Evolutionary conservation across 1,140 invertebrate species (phyloP), one percentile per base, ranked within the genome.

Genomic region (Anagrus nilaparvatae): DNA sequence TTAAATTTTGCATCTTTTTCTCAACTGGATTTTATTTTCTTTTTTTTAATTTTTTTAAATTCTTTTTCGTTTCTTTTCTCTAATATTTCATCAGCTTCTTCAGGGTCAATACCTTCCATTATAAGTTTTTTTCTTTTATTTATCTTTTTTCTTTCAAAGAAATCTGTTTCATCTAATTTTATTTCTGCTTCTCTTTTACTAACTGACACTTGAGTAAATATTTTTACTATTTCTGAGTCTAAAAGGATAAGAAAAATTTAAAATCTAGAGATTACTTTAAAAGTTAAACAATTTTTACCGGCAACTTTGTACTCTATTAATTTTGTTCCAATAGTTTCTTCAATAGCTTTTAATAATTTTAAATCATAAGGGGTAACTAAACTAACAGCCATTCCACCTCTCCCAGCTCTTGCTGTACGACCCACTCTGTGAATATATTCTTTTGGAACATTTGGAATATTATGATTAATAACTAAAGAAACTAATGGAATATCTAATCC

Each of bases 341-440:
- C 95, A 42, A 98, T 88, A 28, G 82, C 78, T 24, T 88, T 78
- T 4, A 98, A 68, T 19, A 91, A 67, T 56, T 86, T 77, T 10
- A 98, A 77, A 59, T 99, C 94, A 60, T 87, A 76, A 14, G 92
- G 94, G 1, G 89, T 91, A 37, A 98, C 80, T 28, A 99, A 72
- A 17, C 89, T 91, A 32, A 99, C 78, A 1, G 95, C 81, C 61
- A 82, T 72, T 7, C 94, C 95, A 33, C 71, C 73, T 51, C 87
- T 71, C 1, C 92, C 93, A 14, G 92, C 92, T 55, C 96, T 75
- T 5, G 95, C 96, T 34, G 95, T 97, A 57, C 96, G 73, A 25
- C 96, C 96, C 13, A 99, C 94, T 53, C 96, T 76, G 69, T 99
- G 96, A 54, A 99, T 83, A 65, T 99, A 99, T 55, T 94, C 89